These are phyloP conservation scores for Drosophila lini DNA, from an alignment of 1,140 invertebrate species.

Conservation along the genomic window DNA sequence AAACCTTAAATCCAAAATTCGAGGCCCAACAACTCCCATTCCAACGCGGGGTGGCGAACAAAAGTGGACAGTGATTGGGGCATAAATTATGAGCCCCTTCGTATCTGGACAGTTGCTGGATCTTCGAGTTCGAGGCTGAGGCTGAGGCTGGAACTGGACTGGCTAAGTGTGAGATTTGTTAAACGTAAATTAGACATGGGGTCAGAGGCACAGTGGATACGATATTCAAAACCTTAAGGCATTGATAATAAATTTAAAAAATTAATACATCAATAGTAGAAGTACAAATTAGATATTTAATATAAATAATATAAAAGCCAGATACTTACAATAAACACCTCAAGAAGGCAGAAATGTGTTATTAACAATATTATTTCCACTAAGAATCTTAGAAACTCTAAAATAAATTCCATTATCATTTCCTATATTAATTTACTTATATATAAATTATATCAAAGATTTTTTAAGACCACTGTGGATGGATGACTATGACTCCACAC, in stretches of 20 bases:
- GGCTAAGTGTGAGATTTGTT: constrained; percentile 37
- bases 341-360: accelerated
- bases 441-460: background rate
- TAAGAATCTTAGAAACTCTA: accelerated
- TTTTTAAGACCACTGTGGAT: constrained; percentile 15
- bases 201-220: constrained; percentile 36
- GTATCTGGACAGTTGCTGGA: constrained; percentile 28
- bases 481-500: constrained; percentile 39
- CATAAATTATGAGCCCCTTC: constrained; percentile 55
- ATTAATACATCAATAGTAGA: too few species aligned
- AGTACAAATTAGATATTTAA: too few species aligned
- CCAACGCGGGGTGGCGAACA: constrained; percentile 20
- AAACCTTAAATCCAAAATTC: background rate
- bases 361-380: background rate
- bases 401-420: background rate
- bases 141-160: constrained; percentile 11
- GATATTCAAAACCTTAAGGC: background rate
- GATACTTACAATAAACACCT: background rate
- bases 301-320: background rate
- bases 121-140: constrained; percentile 12
- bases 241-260: too few species aligned
- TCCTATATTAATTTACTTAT: background rate
- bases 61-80: constrained; percentile 61
- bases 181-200: constrained; percentile 52
- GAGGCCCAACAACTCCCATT: constrained; percentile 20